Base-by-base conservation (phyloP, 2,888 invertebrate genomes). In the Drosophila algonquin region DNA sequence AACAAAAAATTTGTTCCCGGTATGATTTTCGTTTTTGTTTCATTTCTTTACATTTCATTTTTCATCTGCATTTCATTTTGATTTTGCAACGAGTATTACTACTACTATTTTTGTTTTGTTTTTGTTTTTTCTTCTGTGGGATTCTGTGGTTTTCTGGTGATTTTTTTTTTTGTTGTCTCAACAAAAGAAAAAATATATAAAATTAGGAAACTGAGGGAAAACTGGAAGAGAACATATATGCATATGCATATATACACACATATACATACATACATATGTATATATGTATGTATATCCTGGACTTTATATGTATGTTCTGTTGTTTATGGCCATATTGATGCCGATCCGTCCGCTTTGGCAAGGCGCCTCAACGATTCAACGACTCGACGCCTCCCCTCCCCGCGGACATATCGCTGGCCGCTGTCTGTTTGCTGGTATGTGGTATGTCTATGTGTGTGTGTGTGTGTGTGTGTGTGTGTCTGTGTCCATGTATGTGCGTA, bases 1-100 rank as follows among this genome's bases (percentile, higher is more conserved):
- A 92, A 91, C 91, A 92, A 91, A 90, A 92, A 92, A 92, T 89
- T 89, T 81, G 79, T 86, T 87, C 85, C 77, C 87, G 82, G 87
- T 89, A 89, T 85, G 87, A 83, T 85, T 80, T 81, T 85, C 82
- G 84, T 83, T 73, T 65, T 76, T 72, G 53, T 67, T 60, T 56
- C 63, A 78, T 75, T 40, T 35, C 4, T 35, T 21, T 70, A 46
- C 18, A 53, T 52, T 61, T 67, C 47, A 32, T 56, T 59, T 46
- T 16, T 46, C n/a, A 71, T 63, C 73, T 58, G 51, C 58, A 64
- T 73, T 73, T 72, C 46, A 32, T 47, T 56, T 47, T 14, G 24
- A 27, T 30, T 24, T 54, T 53, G 32, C 40, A 12, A 18, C 40
- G 40, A 54, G 40, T 10, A 12, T 54, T 1, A 9, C 27, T 24